Evolutionary conservation across 2,113 vertebrate species (phyloP).

Genomic region (Eptesicus fuscus): DNA sequence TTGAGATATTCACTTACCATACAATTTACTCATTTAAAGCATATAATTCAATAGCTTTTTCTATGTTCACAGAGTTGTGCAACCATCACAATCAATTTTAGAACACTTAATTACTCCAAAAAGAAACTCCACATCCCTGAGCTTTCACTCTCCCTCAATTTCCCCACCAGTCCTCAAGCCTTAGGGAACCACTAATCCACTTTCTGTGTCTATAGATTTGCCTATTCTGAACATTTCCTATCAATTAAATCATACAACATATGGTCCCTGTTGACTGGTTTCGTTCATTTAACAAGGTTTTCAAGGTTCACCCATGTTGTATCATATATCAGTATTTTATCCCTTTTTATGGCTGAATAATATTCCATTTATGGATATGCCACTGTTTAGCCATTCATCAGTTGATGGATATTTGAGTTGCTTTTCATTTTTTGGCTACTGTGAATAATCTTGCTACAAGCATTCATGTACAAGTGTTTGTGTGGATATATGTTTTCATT

Average conservation of each 20-base stretch:
- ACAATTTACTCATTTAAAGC: background rate
- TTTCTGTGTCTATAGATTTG: background rate
- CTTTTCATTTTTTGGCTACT: background rate
- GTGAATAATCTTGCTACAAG: background rate
- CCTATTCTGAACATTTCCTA: background rate
- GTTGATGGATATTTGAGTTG: background rate
- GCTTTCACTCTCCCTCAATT: background rate
- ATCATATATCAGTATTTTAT: background rate
- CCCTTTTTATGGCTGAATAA: background rate
- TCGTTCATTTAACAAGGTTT: background rate
- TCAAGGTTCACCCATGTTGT: background rate
- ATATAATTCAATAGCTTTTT: background rate
- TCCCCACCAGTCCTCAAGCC: background rate
- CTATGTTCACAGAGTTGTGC: background rate
- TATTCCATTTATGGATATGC: background rate
- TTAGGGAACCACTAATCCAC: background rate
- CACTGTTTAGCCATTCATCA: background rate
- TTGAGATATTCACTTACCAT: background rate
- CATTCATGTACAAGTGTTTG: background rate
- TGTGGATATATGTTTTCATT: background rate
- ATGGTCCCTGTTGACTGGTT: background rate
- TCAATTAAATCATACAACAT: background rate
- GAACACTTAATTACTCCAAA: background rate
- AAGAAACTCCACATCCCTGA: background rate
- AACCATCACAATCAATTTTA: background rate